Percentiles rank a stretch among this genome's conserved stretches.
Evolutionary conservation across 2,113 vertebrate species (phyloP).

Genomic region (Platysteira castanea): DNA sequence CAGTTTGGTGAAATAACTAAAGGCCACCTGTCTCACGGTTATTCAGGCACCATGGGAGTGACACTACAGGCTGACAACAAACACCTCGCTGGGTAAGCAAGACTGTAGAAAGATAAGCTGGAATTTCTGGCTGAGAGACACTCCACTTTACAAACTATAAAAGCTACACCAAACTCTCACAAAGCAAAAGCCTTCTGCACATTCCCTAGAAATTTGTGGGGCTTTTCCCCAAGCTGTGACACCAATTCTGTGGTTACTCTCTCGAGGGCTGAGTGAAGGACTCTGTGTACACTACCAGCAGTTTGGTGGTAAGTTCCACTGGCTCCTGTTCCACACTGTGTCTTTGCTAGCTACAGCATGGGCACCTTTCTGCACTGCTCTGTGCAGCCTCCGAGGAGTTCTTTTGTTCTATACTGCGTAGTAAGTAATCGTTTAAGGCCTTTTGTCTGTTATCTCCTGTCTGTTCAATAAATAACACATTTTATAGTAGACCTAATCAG

Average conservation of each 20-base stretch:
- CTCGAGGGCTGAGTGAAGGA: background rate
- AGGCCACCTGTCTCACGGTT: rapidly evolving
- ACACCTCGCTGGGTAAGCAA: background rate
- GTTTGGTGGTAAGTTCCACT: rapidly evolving
- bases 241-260: background rate
- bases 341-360: rapidly evolving
- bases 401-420: background rate
- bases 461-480: background rate
- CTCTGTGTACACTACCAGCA: no score
- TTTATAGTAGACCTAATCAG: background rate
- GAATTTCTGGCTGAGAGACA: background rate
- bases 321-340: background rate
- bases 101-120: background rate
- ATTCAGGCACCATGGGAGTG: background rate
- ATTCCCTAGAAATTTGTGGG: background rate
- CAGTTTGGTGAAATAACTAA: no score
- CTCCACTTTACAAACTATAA: background rate
- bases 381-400: background rate
- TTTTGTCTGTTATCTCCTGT: background rate
- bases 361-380: background rate
- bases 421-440: background rate
- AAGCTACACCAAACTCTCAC: background rate
- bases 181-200: background rate
- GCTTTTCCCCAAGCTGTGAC: background rate
- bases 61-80: background rate